phyloP scores from a whole-genome alignment of 2,797 vertebrate species.

The Chaetophractus vellerosus region DNA sequence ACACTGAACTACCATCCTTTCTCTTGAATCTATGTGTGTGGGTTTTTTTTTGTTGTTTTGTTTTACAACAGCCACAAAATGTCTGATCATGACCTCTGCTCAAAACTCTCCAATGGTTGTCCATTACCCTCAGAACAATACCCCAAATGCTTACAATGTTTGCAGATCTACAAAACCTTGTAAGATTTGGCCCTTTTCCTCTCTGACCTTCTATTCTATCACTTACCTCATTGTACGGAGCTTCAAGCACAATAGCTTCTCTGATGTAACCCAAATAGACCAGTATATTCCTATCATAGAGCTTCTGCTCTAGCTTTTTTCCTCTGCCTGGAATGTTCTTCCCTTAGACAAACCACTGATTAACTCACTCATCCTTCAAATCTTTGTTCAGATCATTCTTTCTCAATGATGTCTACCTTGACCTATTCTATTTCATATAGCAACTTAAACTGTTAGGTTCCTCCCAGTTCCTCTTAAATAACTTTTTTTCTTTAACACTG shows the following conservation, averaged over 20 bases:
- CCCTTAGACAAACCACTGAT: neutral
- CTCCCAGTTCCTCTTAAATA: neutral
- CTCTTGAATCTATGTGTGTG: neutral
- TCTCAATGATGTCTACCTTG: neutral
- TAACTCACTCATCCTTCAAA: neutral
- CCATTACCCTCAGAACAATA: conserved; percentile 36
- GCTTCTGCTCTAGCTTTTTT: neutral
- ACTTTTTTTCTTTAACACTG: neutral
- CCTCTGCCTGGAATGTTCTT: neutral
- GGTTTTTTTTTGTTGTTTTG: neutral
- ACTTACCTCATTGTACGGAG: too few relatives aligned
- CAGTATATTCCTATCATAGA: neutral
- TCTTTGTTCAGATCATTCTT: neutral
- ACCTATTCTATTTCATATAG: neutral
- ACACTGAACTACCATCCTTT: neutral
- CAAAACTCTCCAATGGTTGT: neutral
- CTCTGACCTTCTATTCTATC: neutral
- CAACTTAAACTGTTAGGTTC: neutral
- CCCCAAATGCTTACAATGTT: neutral
- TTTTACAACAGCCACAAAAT: too few relatives aligned
- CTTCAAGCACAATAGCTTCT: neutral
- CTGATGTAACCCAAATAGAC: neutral
- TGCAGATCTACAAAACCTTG: neutral
- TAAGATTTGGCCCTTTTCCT: neutral
- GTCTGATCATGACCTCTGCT: neutral